These are phyloP conservation scores for Caenorhabditis elegans DNA, from an alignment of 1,140 invertebrate genomes.

Conservation along the genomic window WBcel235 BX284606.5:12127501-12128000, in stretches of 20 bases:
- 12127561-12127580: too few relatives aligned
- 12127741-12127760: background rate
- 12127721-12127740: background rate
- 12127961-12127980: constrained; percentile 8
- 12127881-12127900: background rate
- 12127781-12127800: background rate
- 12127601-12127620: too few relatives aligned
- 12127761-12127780: background rate
- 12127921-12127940: background rate
- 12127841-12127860: background rate
- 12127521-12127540: background rate
- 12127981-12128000: too few relatives aligned
- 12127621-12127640: too few relatives aligned
- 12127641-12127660: too few relatives aligned
- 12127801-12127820: background rate
- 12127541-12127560: background rate
- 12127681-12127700: background rate
- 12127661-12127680: too few relatives aligned
- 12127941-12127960: background rate
- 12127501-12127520: background rate
- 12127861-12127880: background rate
- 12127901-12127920: background rate
- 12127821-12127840: background rate
- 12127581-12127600: too few relatives aligned
- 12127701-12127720: background rate